Conservation (phyloP, 1,140 invertebrate genomes). For the Eufriesea mexicana region DNA sequence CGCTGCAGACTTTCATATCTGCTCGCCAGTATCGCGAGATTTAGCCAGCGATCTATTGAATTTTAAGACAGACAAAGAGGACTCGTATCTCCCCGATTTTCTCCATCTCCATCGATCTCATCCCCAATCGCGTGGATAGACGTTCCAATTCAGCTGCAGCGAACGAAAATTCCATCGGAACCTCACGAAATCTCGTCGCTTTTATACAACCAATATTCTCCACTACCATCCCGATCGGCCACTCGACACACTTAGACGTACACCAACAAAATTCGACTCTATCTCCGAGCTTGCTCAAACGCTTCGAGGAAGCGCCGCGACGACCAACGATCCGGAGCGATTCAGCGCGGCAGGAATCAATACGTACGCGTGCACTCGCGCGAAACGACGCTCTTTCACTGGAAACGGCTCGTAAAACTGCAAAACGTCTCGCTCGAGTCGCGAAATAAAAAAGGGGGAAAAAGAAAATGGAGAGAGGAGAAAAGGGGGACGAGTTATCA, state of each 20-base stretch:
- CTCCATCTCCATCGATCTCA: not conserved
- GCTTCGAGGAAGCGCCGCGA: too few relatives aligned
- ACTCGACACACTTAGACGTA: not conserved
- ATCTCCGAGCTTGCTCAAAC: not conserved
- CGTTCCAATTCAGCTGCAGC: not conserved
- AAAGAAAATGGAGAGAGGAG: not conserved
- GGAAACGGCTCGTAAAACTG: slow-evolving; percentile 2
- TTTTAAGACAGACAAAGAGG: too few relatives aligned
- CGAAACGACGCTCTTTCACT: not conserved
- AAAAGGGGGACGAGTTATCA: not conserved
- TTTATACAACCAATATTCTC: not conserved
- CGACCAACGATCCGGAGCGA: not conserved
- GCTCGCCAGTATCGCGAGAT: not conserved
- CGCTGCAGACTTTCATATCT: not conserved
- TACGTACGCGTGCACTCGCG: not conserved
- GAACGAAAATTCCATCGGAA: not conserved
- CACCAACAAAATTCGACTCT: not conserved
- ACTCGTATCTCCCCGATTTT: not conserved
- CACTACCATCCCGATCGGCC: not conserved
- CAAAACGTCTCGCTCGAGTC: slow-evolving; percentile 7
- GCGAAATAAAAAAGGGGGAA: not conserved
- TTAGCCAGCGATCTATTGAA: not conserved
- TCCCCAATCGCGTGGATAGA: not conserved
- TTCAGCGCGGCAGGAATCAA: not conserved
- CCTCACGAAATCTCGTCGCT: not conserved